These are phyloP conservation scores for Diadumene lineata DNA, from an alignment of 92 coral and sea anemone species.

Conservation along the genomic window DNA sequence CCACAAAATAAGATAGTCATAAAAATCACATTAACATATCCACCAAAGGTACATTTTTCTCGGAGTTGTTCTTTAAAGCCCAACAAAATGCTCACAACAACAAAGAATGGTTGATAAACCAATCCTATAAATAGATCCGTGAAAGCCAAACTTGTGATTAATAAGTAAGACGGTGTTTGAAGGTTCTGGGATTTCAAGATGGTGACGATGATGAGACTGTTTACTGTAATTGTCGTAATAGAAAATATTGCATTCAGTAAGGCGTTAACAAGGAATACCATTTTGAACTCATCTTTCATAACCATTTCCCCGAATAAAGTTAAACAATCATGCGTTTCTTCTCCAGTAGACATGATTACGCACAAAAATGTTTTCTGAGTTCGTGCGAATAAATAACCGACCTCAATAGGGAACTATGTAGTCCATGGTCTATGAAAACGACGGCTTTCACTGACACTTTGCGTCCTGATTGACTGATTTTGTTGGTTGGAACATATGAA, in stretches of 20 bases:
- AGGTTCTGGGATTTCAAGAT: constrained; percentile 36
- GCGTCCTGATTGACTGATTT: no score
- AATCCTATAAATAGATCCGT: constrained; percentile 47
- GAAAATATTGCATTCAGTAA: not conserved
- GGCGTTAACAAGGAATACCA: not conserved
- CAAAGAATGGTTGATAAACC: constrained; percentile 21
- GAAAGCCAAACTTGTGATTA: constrained; percentile 38
- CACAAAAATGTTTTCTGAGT: no score
- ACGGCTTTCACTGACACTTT: no score
- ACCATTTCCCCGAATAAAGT: no score
- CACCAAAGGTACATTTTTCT: constrained; percentile 13
- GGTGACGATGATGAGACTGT: constrained; percentile 25
- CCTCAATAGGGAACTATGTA: no score
- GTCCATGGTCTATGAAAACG: no score
- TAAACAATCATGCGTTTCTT: no score
- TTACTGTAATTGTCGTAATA: constrained; percentile 22
- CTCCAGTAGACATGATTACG: no score
- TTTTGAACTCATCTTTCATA: not conserved
- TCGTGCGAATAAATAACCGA: no score
- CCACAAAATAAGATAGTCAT: not conserved
- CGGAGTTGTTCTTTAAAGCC: constrained; percentile 7
- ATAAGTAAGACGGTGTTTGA: constrained; percentile 41
- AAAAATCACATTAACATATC: not conserved
- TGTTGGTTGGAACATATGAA: no score
- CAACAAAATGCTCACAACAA: not conserved